Evolutionary conservation across 2,797 vertebrate species (phyloP), one percentile per base, ranked within the genome.

Genomic region (Enteromius argenteus): DNA sequence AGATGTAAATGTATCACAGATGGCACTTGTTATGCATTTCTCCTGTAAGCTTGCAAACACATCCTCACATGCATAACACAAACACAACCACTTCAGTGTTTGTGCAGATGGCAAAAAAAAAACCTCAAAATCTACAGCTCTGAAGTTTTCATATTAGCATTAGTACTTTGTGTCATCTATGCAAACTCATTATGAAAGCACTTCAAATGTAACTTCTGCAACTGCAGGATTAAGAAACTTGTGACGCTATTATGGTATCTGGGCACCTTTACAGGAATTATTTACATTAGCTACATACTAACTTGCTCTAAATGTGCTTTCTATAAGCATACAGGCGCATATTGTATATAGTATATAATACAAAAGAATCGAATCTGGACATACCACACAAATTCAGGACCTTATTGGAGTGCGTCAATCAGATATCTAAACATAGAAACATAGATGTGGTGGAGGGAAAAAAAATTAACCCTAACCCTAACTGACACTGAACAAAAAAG

Each of bases 121-220:
- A 76, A 85, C 88, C 86, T 37, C 15, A 80, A 87, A 90, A 85
- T 68, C 88, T 74, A 15, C 49, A 83, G 32, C 56, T 64, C 37
- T 79, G 5, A 86, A 60, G 27, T 81, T 23, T 72, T 27, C 23
- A 80, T 32, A 53, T 68, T n/a, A 69, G 37, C 56, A 53, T 72
- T 60, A 81, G 37, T 72, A 60, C 37, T 4, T 19, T 13, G 3
- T 42, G 51, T 3, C 67, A 58, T 72, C 6, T n/a, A 46, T 60
- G 30, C 46, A 74, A 51, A 7, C 51, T 60, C 37, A 60, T 58
- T 80, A 53, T 15, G 1, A 53, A 53, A 35, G 46, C 32, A 56
- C 56, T 42, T 71, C 23, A 60, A 27, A 32, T 44, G 79, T 19
- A 27, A 30, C 49, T 39, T 80, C 5, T 21, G 66, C 49, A 60